Percentiles rank a stretch among this genome's conserved stretches.
Conservation (phyloP, 2,113 vertebrate genomes). For the Hippocampus barbouri region DNA sequence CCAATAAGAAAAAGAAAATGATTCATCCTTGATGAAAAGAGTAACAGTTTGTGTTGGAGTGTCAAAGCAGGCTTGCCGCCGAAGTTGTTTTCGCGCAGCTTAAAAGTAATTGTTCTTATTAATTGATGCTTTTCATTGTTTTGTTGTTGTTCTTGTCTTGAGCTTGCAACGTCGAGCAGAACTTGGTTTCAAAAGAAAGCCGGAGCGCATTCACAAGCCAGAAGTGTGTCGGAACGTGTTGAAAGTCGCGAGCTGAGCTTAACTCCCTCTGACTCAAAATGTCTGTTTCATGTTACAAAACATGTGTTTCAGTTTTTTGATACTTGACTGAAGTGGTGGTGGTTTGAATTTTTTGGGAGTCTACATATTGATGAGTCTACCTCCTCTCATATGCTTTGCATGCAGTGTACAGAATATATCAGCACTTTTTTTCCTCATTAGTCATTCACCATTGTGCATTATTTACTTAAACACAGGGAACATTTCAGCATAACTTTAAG, state of each 20-base stretch:
- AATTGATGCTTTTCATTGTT: neutral
- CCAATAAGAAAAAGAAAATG: neutral
- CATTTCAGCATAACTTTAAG: slow-evolving; percentile 4
- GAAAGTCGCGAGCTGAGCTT: neutral
- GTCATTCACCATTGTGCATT: slow-evolving; percentile 14
- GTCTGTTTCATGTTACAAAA: neutral
- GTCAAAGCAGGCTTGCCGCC: neutral
- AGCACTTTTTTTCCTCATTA: slow-evolving; percentile 38
- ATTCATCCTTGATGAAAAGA: neutral
- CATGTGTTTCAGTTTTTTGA: slow-evolving; percentile 5
- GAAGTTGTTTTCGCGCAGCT: neutral
- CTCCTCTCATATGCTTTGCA: slow-evolving; percentile 23
- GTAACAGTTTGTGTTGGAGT: no score
- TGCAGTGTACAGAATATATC: slow-evolving; percentile 8
- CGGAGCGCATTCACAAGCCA: neutral
- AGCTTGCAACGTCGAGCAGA: no score
- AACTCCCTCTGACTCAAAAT: neutral
- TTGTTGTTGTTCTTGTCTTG: neutral
- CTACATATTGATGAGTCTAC: slow-evolving; percentile 23
- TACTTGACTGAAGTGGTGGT: slow-evolving; percentile 16
- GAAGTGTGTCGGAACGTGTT: neutral
- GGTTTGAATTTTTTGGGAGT: slow-evolving; percentile 5
- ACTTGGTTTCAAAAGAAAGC: neutral
- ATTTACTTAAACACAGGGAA: slow-evolving; percentile 11
- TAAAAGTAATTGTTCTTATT: neutral